phyloP scores from a whole-genome alignment of 2,113 vertebrate species.

The Crotalus viridis region DNA sequence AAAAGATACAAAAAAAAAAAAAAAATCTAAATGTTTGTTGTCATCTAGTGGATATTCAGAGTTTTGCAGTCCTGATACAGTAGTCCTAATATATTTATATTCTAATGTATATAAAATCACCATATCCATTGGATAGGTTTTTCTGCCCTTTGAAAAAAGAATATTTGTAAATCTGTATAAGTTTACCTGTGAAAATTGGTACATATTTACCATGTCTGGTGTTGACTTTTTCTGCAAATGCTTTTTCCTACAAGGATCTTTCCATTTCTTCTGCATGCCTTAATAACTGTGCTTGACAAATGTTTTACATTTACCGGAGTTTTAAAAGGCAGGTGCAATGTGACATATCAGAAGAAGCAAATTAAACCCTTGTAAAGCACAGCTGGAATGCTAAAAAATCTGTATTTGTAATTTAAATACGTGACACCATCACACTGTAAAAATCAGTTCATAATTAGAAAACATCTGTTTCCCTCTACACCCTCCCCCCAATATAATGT shows the following conservation, averaged over 20 bases:
- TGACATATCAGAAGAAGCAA: constrained; percentile 83
- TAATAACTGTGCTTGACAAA: constrained; percentile 76
- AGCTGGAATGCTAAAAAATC: constrained; percentile 85
- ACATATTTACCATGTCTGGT: constrained; percentile 69
- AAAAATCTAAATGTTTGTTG: not conserved
- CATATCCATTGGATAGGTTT: constrained; percentile 51
- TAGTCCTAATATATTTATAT: not conserved
- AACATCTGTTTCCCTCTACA: constrained; percentile 77
- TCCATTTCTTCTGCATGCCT: constrained; percentile 72
- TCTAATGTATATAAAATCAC: constrained; percentile 51
- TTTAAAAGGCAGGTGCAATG: constrained; percentile 83
- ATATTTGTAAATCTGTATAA: constrained; percentile 73
- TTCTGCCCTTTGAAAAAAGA: constrained; percentile 43
- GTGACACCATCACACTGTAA: constrained; percentile 83
- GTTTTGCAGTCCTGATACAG: not conserved
- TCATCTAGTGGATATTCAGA: not conserved
- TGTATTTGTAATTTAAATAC: constrained; percentile 86
- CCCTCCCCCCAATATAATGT: constrained; percentile 72
- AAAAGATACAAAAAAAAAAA: not conserved
- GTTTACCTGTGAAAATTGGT: constrained; percentile 42
- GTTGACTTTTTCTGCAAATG: constrained; percentile 70
- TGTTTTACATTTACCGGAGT: constrained; percentile 80
- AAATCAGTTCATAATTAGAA: constrained; percentile 84
- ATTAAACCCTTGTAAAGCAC: constrained; percentile 84
- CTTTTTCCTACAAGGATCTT: constrained; percentile 67